A percentile compares a stretch with the other conserved stretches of the same genome.
phyloP scores from a whole-genome alignment of 2,888 invertebrate genomes.

The Ethmia dodecea region DNA sequence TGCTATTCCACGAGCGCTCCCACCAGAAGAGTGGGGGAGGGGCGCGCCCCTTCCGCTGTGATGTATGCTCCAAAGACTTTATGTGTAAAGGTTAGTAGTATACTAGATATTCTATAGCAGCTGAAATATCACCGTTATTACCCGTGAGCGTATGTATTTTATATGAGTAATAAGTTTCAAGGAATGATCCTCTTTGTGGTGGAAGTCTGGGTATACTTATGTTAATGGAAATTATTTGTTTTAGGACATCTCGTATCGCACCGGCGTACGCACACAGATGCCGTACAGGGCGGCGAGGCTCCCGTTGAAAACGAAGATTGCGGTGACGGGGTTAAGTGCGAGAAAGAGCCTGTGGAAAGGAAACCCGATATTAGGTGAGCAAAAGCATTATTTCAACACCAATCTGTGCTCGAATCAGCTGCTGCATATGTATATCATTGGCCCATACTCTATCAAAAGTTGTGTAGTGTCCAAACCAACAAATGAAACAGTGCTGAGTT shows the following conservation, averaged over 20 bases:
- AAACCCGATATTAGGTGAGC: constrained; percentile 52
- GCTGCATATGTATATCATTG: no score
- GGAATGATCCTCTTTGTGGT: background rate
- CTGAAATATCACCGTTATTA: background rate
- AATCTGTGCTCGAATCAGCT: no score
- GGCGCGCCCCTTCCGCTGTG: constrained; percentile 85
- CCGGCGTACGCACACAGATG: constrained; percentile 84
- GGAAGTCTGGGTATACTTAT: background rate
- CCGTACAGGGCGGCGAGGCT: constrained; percentile 47
- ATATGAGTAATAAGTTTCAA: background rate
- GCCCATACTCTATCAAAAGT: no score
- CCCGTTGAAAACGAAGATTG: constrained; percentile 43
- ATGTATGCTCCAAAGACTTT: constrained; percentile 91
- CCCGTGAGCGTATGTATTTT: no score
- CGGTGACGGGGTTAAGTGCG: constrained; percentile 51
- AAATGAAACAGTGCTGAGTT: no score
- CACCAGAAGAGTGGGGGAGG: constrained; percentile 86
- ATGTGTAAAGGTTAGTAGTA: constrained; percentile 84
- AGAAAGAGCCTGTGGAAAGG: constrained; percentile 46
- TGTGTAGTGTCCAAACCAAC: background rate
- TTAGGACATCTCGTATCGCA: constrained; percentile 87
- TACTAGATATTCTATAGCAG: background rate
- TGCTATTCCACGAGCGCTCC: constrained; percentile 91
- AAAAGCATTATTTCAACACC: background rate
- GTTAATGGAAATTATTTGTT: background rate